These are phyloP conservation scores for Syngnathus typhle DNA, from an alignment of 2,113 vertebrate genomes.

Conservation along the genomic window DNA sequence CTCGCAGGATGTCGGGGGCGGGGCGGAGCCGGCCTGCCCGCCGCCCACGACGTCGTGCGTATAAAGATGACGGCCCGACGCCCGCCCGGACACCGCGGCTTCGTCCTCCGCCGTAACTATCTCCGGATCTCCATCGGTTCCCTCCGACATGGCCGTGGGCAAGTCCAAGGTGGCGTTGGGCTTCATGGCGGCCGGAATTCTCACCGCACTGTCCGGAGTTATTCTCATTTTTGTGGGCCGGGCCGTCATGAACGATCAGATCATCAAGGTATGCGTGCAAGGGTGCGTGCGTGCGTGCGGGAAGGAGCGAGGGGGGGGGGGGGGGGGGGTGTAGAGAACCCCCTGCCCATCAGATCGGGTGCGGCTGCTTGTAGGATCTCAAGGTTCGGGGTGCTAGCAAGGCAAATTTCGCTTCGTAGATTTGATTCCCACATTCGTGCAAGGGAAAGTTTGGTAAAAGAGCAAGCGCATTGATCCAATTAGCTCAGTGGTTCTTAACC, in stretches of 20 bases:
- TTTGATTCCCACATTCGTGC: too few relatives aligned
- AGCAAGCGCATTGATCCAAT: too few relatives aligned
- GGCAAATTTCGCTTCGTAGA: too few relatives aligned
- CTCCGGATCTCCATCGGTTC: background rate
- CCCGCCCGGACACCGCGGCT: background rate
- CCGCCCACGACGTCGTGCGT: too few relatives aligned
- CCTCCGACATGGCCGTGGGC: conserved; percentile 46
- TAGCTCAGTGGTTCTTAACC: too few relatives aligned
- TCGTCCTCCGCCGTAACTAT: background rate
- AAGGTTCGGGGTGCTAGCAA: too few relatives aligned
- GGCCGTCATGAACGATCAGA: conserved; percentile 64
- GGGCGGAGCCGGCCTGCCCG: background rate
- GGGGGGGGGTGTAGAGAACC: too few relatives aligned
- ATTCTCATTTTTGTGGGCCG: conserved; percentile 66
- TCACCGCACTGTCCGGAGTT: conserved; percentile 47
- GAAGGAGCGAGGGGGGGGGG: background rate
- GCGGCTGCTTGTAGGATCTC: too few relatives aligned
- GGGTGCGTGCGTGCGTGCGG: background rate
- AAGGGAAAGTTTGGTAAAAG: too few relatives aligned
- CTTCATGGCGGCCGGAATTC: conserved; percentile 54
- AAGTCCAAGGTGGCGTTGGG: conserved; percentile 49
- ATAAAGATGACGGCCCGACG: background rate
- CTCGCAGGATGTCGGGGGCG: conserved; percentile 2
- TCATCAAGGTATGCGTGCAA: conserved; percentile 62
- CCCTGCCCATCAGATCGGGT: too few relatives aligned